These are phyloP conservation scores for Platynereis dumerilii DNA, from an alignment of 2,888 invertebrate species.

Conservation along the genomic window DNA sequence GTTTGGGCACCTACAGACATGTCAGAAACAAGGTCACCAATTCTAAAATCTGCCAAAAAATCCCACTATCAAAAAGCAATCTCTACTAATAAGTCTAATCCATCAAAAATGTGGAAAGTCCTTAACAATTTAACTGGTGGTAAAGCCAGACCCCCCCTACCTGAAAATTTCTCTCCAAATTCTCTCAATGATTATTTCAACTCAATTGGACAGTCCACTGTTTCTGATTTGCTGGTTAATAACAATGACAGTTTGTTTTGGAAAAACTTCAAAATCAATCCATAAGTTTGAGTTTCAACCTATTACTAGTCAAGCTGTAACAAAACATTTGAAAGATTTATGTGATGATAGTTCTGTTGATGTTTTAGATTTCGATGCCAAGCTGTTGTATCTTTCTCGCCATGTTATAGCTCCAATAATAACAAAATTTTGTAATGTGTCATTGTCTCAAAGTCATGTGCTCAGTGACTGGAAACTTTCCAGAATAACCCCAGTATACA, in stretches of 20 bases:
- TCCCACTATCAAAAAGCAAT: not conserved
- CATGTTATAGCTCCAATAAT: not conserved
- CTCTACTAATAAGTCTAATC: not conserved
- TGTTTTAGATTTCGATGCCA: slow-evolving; percentile 1
- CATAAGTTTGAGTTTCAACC: not conserved
- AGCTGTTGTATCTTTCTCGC: not conserved
- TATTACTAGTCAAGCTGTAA: not conserved
- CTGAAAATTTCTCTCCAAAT: too few species aligned
- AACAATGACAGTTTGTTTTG: not conserved
- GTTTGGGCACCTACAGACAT: not conserved
- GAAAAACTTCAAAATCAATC: not conserved
- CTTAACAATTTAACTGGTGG: not conserved
- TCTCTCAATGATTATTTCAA: too few species aligned
- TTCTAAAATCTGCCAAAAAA: not conserved
- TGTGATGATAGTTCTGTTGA: not conserved
- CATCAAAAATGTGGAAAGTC: slow-evolving; percentile 1
- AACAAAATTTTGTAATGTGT: not conserved
- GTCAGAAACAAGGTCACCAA: slow-evolving; percentile 1
- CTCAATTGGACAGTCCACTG: too few species aligned
- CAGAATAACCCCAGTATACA: not conserved
- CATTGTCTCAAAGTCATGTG: not conserved
- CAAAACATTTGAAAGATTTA: not conserved
- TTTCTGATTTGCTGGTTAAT: too few species aligned
- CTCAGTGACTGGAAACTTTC: slow-evolving; percentile 1
- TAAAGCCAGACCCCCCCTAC: not conserved